A percentile compares a stretch with the other conserved stretches of the same genome.
phyloP scores from a whole-genome alignment of 2,797 vertebrate species.

The Mallotus villosus region DNA sequence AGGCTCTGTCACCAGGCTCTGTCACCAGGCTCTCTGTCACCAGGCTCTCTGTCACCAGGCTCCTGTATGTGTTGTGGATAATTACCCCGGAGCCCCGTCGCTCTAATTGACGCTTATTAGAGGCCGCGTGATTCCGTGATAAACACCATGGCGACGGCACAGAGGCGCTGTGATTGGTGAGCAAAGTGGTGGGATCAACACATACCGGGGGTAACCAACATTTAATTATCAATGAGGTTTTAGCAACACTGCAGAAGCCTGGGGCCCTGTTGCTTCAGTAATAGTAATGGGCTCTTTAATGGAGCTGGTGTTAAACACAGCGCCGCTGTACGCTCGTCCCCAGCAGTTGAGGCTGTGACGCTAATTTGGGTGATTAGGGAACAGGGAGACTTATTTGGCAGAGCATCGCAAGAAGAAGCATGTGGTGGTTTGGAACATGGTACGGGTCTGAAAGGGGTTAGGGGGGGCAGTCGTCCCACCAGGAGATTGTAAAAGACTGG shows the following conservation, averaged over 20 bases:
- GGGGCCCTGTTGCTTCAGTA: slow-evolving; percentile 76
- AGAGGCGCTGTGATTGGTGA: slow-evolving; percentile 79
- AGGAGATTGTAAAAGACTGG: too few relatives aligned
- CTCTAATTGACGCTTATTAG: slow-evolving; percentile 84
- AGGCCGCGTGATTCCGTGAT: slow-evolving; percentile 76
- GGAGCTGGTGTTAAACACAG: slow-evolving; percentile 82
- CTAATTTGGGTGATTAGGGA: slow-evolving; percentile 72
- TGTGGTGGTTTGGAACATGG: too few relatives aligned
- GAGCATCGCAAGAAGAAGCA: too few relatives aligned
- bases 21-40: slow-evolving; percentile 58
- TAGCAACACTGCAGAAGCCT: slow-evolving; percentile 78
- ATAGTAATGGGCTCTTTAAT: slow-evolving; percentile 83
- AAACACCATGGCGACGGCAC: slow-evolving; percentile 65
- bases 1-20: slow-evolving; percentile 54
- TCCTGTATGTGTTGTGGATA: slow-evolving; percentile 81
- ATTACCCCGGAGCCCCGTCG: slow-evolving; percentile 79
- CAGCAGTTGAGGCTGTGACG: slow-evolving; percentile 69
- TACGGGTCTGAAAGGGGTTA: neutral
- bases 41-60: slow-evolving; percentile 55
- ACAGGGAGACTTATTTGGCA: slow-evolving; percentile 58
- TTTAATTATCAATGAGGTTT: slow-evolving; percentile 87
- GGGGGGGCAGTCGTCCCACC: neutral
- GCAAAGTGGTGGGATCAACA: slow-evolving; percentile 76
- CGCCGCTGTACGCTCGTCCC: slow-evolving; percentile 74
- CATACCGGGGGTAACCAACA: slow-evolving; percentile 81